Evolutionary conservation across 2,888 invertebrate species (phyloP).

Genomic region (Drosophila sordidula): DNA sequence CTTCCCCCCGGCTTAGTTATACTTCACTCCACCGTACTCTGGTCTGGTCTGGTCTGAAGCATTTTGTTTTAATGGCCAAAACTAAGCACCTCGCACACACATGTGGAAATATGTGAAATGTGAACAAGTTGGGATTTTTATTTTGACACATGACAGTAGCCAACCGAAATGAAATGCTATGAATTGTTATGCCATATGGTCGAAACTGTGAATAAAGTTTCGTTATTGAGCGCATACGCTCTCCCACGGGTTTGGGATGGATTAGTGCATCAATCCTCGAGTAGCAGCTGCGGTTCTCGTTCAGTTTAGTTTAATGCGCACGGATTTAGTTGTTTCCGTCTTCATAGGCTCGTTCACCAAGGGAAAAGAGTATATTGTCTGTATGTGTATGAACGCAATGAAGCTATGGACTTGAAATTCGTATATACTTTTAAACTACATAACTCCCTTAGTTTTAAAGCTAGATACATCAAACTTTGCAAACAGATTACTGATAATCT

Average conservation of each 20-base stretch:
- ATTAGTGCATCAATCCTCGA: constrained; percentile 19
- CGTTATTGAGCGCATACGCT: not conserved
- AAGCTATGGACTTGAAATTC: too few species aligned
- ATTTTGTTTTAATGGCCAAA: constrained; percentile 51
- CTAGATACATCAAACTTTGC: too few species aligned
- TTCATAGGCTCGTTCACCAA: too few species aligned
- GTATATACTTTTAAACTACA: too few species aligned
- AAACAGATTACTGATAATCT: too few species aligned
- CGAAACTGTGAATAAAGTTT: constrained; percentile 18
- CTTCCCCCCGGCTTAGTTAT: not conserved
- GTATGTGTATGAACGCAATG: too few species aligned
- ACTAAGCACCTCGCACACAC: constrained; percentile 52
- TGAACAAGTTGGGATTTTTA: constrained; percentile 49
- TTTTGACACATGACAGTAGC: constrained; percentile 58
- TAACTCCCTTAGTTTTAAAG: too few species aligned
- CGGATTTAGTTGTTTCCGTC: too few species aligned
- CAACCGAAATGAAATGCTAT: constrained; percentile 31
- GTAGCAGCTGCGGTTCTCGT: not conserved
- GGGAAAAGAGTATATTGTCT: too few species aligned
- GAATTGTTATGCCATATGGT: constrained; percentile 30
- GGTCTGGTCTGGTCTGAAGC: constrained; percentile 22
- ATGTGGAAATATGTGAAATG: constrained; percentile 33
- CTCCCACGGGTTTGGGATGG: not conserved
- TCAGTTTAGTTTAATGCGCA: not conserved
- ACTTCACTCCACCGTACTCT: constrained; percentile 10